phyloP scores from a whole-genome alignment of 2,888 invertebrate species.

The Crocallis elinguaria region DNA sequence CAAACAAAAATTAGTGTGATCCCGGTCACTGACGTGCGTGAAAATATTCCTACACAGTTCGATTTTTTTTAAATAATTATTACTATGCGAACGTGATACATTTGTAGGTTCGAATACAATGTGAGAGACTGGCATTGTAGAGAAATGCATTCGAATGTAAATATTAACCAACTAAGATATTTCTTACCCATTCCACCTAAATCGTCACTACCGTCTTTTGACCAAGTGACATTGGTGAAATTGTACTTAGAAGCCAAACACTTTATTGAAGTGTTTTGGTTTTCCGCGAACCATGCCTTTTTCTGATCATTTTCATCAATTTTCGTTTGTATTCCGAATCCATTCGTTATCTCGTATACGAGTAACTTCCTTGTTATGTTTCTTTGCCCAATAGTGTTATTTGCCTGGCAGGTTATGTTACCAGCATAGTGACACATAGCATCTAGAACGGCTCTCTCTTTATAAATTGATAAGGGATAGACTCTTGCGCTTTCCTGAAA shows the following conservation, averaged over 20 bases:
- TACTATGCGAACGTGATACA: too few species aligned
- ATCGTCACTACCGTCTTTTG: constrained; percentile 35
- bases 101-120: too few species aligned
- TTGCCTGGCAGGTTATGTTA: constrained; percentile 60
- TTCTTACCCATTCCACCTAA: not conserved
- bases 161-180: too few species aligned
- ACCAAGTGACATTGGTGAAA: constrained; percentile 64
- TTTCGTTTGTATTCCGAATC: constrained; percentile 68
- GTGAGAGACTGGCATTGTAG: too few species aligned
- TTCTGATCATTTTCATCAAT: constrained; percentile 35
- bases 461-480: constrained; percentile 40
- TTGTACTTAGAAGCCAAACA: constrained; percentile 69
- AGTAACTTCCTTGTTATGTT: constrained; percentile 43
- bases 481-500: constrained; percentile 26
- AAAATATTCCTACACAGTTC: too few species aligned
- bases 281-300: constrained; percentile 57
- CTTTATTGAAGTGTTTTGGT: constrained; percentile 49
- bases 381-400: constrained; percentile 33
- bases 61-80: too few species aligned
- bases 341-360: constrained; percentile 61
- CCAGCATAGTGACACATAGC: constrained; percentile 50
- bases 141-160: too few species aligned
- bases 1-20: too few species aligned
- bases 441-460: constrained; percentile 50
- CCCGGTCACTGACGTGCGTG: too few species aligned